These are phyloP conservation scores for Callocephalon fimbriatum DNA, from an alignment of 2,113 vertebrate genomes.

Conservation along the genomic window DNA sequence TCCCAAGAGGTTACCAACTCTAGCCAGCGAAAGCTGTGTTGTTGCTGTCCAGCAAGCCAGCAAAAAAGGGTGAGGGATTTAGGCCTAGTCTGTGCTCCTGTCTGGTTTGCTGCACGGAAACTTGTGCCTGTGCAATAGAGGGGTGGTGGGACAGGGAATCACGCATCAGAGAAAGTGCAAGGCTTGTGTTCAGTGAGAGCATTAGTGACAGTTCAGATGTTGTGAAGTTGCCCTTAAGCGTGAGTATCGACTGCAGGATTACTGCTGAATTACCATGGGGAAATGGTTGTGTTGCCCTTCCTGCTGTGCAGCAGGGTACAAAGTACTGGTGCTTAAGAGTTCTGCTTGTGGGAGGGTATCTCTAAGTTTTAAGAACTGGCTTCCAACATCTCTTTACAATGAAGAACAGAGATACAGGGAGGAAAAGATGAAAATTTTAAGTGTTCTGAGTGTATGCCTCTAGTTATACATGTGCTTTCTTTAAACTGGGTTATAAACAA, in stretches of 20 bases:
- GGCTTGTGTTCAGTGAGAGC: too few relatives aligned
- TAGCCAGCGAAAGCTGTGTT: too few relatives aligned
- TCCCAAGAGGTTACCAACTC: neutral
- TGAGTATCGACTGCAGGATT: neutral
- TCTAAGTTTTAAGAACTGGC: too few relatives aligned
- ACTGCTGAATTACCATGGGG: neutral
- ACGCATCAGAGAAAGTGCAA: fast-evolving
- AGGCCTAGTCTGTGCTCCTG: fast-evolving
- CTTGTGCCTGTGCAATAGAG: too few relatives aligned
- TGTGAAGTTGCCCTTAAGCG: neutral
- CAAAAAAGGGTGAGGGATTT: neutral
- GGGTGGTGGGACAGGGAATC: neutral
- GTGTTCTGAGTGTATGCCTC: too few relatives aligned
- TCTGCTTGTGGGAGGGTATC: too few relatives aligned
- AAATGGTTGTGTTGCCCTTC: neutral
- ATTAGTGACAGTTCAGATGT: too few relatives aligned
- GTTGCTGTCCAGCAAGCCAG: neutral
- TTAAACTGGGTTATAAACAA: too few relatives aligned
- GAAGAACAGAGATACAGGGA: too few relatives aligned
- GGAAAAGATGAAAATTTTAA: too few relatives aligned
- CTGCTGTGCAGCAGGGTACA: neutral
- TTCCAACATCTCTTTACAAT: too few relatives aligned
- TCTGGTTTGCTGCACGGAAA: neutral
- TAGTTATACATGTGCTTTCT: neutral
- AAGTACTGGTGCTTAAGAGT: too few relatives aligned